Conservation (phyloP, 2,113 vertebrate species). For the Asarcornis scutulata region DNA sequence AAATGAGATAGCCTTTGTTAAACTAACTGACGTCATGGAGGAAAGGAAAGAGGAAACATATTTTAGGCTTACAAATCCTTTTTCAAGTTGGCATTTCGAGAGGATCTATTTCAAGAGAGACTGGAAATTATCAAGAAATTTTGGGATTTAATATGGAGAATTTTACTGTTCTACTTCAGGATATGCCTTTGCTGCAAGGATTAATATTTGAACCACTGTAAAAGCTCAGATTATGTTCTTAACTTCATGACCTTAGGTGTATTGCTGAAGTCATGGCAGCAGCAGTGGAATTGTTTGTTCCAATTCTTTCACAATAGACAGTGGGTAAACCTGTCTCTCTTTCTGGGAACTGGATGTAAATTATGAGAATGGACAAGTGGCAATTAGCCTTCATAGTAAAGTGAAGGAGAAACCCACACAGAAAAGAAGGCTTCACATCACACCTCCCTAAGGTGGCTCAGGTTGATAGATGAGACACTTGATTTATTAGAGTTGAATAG, state of each 20-base stretch:
- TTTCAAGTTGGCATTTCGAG: not conserved
- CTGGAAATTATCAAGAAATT: not conserved
- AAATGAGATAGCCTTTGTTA: not conserved
- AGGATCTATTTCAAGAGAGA: not conserved
- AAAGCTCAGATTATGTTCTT: conserved; percentile 9
- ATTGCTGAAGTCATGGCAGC: not conserved
- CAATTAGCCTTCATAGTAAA: not conserved
- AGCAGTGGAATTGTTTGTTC: not conserved
- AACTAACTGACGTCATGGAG: not conserved
- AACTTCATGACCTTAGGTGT: not conserved
- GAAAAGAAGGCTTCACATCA: not conserved
- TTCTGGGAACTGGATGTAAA: not conserved
- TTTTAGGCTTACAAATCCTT: not conserved
- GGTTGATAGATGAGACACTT: not conserved
- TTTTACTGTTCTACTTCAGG: not conserved
- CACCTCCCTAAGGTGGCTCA: not conserved
- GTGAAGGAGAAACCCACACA: not conserved
- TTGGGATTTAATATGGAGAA: not conserved
- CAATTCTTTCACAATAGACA: not conserved
- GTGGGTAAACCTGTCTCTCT: not conserved
- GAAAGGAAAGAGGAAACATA: not conserved
- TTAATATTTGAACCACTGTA: not conserved
- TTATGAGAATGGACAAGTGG: not conserved
- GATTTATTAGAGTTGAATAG: too few relatives aligned
- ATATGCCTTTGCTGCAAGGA: not conserved